These are phyloP conservation scores for Aphis craccivora DNA, from an alignment of 1,140 invertebrate genomes.

Conservation along the genomic window DNA sequence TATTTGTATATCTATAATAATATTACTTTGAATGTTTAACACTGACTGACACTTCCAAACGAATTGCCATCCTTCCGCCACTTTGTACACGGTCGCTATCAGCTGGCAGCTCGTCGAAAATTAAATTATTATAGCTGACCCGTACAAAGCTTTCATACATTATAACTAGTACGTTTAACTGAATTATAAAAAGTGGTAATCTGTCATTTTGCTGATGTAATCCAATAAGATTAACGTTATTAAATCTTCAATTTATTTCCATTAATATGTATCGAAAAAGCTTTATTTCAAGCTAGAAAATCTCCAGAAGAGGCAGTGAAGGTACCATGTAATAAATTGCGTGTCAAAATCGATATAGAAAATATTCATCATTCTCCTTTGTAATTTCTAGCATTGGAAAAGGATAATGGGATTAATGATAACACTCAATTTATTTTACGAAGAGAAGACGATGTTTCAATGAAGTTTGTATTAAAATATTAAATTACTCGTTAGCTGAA, in stretches of 20 bases:
- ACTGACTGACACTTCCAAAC: slow-evolving; percentile 1
- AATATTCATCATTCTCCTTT: slow-evolving; percentile 16
- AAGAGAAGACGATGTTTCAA: neutral
- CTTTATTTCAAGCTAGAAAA: neutral
- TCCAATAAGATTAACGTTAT: slow-evolving; percentile 22
- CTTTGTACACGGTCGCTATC: neutral
- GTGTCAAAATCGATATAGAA: neutral
- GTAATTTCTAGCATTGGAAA: slow-evolving; percentile 12
- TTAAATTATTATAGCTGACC: slow-evolving; percentile 28
- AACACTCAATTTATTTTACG: slow-evolving; percentile 3
- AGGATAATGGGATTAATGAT: slow-evolving; percentile 29
- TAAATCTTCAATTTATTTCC: neutral
- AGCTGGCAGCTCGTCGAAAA: neutral
- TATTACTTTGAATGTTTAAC: neutral
- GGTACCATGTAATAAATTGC: neutral
- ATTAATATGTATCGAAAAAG: slow-evolving; percentile 15
- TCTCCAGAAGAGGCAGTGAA: neutral
- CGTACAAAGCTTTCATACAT: neutral
- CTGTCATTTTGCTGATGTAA: slow-evolving; percentile 16
- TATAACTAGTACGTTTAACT: neutral
- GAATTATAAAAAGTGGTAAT: slow-evolving; percentile 27
- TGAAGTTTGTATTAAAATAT: neutral
- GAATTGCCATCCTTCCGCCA: neutral
- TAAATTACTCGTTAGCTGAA: neutral
- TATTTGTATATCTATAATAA: slow-evolving; percentile 17